Base-by-base conservation (phyloP, 2,113 vertebrate species). In the Catharus fuscescens region DNA sequence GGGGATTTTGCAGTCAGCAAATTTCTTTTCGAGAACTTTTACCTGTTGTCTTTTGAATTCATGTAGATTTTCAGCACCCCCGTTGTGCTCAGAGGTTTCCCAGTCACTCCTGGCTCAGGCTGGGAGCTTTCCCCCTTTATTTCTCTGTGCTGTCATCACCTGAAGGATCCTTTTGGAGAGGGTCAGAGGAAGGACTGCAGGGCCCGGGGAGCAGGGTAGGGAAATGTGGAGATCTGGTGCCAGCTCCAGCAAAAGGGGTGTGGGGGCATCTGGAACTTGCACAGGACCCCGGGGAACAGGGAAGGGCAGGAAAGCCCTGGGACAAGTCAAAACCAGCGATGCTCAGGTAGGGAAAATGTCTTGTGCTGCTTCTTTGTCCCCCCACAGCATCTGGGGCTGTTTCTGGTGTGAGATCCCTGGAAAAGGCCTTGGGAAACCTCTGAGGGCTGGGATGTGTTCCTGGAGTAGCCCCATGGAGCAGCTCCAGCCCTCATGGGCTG, bases 381-480 rank as follows among this genome's bases (percentile, higher is more conserved):
- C 16, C 11, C 14, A 1, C 3, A 0, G 19, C 9, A 8, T 32
- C 25, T 36, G 53, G 34, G 44, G 5, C 11, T 76, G 31, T 72
- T 44, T 25, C 19, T 4, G 29, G 10, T 31, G 29, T 57, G 62
- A 64, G 18, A 25, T 24, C 48, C 14, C 34, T 70, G 56, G 60
- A 12, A 72, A 88, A 60, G 24, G 29, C 73, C 12, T 29, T 47
- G 71, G 44, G 56, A 70, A 40, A 12, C 5, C 21, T 80, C 42
- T 38, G 56, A 3, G 18, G 45, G 48, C 18, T 44, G 88, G 67
- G 71, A 26, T 12, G 45, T 20, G 44, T 0, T 18, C 61, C 40
- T 4, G 1, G 54, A 26, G 5, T 19, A 8, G 12, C 36, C 21
- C 29, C 2, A 6, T 4, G 1, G 54, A 26, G 5, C 21, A 8